A percentile compares a stretch with the other conserved stretches of the same genome.
Conservation (phyloP, 2,888 invertebrate species). For the Dione juno region DNA sequence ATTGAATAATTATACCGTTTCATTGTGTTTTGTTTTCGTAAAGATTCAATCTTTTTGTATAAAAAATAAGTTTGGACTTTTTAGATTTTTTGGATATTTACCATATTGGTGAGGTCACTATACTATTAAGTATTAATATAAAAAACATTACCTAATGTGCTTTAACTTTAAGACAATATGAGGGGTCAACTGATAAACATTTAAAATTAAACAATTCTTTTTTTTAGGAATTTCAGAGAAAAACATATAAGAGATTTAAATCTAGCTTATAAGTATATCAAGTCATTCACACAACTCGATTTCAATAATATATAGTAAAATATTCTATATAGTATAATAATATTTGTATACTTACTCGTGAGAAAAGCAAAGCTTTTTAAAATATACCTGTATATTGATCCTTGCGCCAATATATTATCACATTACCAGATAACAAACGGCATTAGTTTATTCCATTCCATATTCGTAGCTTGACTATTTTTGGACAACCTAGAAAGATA, state of each 20-base stretch:
- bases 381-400: slow-evolving; percentile 54
- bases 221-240: background rate
- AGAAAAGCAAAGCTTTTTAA: slow-evolving; percentile 77
- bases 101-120: too few species aligned
- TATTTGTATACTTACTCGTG: slow-evolving; percentile 56
- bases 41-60: too few species aligned
- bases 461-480: slow-evolving; percentile 49
- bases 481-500: slow-evolving; percentile 40
- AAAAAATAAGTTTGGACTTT: too few species aligned
- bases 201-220: too few species aligned
- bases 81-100: too few species aligned
- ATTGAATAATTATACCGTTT: slow-evolving; percentile 28
- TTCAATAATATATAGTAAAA: background rate
- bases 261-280: background rate
- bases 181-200: too few species aligned
- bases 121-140: too few species aligned
- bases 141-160: too few species aligned
- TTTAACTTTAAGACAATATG: too few species aligned
- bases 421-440: slow-evolving; percentile 62
- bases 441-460: slow-evolving; percentile 55
- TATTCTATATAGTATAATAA: background rate
- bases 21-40: background rate
- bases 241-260: background rate
- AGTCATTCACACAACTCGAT: background rate
- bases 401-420: slow-evolving; percentile 64